These are phyloP conservation scores for Palythoa grandis DNA, from an alignment of 92 coral and sea anemone species.

Conservation along the genomic window DNA sequence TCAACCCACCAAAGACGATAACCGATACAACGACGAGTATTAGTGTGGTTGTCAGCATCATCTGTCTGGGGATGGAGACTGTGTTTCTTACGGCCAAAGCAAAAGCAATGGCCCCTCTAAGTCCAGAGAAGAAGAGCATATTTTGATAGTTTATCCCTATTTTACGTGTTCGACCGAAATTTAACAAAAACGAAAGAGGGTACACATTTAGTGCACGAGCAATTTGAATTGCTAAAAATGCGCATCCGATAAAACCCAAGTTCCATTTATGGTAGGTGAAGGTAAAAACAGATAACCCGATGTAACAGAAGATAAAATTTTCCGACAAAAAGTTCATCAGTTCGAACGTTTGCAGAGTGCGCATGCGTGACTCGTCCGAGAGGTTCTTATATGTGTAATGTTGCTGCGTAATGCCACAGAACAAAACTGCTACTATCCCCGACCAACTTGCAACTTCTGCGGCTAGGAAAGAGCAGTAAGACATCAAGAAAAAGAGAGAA, in stretches of 20 bases:
- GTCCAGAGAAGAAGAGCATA: constrained; percentile 96
- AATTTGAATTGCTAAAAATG: constrained; percentile 80
- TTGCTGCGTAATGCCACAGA: constrained; percentile 96
- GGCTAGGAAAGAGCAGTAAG: constrained; percentile 90
- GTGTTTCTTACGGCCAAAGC: constrained; percentile 96
- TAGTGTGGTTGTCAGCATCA: constrained; percentile 97
- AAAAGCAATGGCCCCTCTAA: constrained; percentile 99
- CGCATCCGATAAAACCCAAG: constrained; percentile 89
- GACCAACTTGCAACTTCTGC: constrained; percentile 99
- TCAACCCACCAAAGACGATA: constrained; percentile 84
- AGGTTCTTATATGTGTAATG: constrained; percentile 97
- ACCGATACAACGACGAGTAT: constrained; percentile 95
- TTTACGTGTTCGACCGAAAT: constrained; percentile 90
- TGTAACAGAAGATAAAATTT: constrained; percentile 94
- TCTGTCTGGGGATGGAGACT: constrained; percentile 96
- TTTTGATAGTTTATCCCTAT: constrained; percentile 88
- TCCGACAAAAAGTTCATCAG: constrained; percentile 93
- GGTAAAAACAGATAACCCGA: constrained; percentile 94
- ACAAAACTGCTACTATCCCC: constrained; percentile 93
- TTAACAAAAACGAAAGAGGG: constrained; percentile 84
- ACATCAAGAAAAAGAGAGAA: constrained; percentile 91
- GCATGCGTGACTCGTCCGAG: constrained; percentile 88
- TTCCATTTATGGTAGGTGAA: constrained; percentile 97
- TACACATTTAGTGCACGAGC: constrained; percentile 87
- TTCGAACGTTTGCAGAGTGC: constrained; percentile 90